Conservation (phyloP, 2,113 vertebrate genomes). For the Athene noctua region DNA sequence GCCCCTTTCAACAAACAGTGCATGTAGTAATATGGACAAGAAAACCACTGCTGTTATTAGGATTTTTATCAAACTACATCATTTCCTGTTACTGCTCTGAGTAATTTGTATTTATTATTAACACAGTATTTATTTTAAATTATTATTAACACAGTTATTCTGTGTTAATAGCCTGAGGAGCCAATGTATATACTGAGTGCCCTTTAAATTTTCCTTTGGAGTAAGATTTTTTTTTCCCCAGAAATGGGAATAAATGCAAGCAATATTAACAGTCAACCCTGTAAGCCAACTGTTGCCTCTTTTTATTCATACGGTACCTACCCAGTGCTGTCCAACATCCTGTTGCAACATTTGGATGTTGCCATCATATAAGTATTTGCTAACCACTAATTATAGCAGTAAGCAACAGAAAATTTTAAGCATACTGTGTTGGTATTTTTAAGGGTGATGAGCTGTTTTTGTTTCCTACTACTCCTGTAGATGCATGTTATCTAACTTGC, state of each 20-base stretch:
- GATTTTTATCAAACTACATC: background rate
- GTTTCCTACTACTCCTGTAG: background rate
- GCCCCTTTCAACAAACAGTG: background rate
- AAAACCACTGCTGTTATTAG: background rate
- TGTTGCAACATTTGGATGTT: background rate
- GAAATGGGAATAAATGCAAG: background rate
- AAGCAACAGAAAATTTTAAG: background rate
- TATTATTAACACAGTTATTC: background rate
- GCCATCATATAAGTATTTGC: background rate
- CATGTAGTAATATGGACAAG: background rate
- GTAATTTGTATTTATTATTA: background rate
- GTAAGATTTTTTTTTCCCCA: background rate
- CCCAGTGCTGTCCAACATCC: background rate
- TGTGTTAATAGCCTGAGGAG: background rate
- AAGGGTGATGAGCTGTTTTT: background rate
- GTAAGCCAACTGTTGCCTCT: background rate
- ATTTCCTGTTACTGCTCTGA: background rate
- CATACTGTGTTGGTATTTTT: background rate
- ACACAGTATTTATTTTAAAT: background rate
- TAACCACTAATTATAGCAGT: background rate
- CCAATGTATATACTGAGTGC: background rate
- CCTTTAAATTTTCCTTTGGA: background rate
- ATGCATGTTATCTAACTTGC: background rate
- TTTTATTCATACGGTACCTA: background rate
- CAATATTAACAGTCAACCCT: background rate